Percentiles rank a stretch among this genome's conserved stretches.
Conservation (phyloP, 2,113 vertebrate species). For the Eulacestoma nigropectus region DNA sequence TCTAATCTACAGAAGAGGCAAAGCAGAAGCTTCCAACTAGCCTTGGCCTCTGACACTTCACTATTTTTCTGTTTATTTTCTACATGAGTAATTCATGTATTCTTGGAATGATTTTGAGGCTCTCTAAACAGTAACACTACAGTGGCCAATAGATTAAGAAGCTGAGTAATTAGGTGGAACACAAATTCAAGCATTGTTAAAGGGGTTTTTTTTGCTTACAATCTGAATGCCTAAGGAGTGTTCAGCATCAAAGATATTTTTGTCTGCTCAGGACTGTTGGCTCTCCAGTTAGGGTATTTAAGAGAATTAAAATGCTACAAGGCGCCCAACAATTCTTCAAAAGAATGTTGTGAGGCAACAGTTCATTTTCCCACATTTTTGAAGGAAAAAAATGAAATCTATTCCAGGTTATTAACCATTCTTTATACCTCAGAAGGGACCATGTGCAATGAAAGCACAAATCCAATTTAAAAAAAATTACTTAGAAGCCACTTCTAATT, state of each 20-base stretch:
- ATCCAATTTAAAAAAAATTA: neutral
- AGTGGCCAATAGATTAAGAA: neutral
- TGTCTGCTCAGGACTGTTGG: neutral
- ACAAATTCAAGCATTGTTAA: slow-evolving; percentile 2
- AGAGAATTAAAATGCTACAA: neutral
- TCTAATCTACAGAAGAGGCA: neutral
- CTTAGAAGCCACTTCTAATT: neutral
- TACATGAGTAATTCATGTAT: neutral
- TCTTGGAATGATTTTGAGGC: neutral
- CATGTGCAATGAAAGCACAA: neutral
- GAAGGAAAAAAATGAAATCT: slow-evolving; percentile 12
- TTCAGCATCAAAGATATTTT: neutral
- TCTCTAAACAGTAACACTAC: neutral
- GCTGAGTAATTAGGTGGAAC: slow-evolving; percentile 18
- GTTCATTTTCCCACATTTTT: neutral
- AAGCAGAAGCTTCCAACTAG: neutral
- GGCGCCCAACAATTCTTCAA: neutral
- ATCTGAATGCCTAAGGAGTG: neutral
- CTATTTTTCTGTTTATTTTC: neutral
- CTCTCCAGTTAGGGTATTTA: neutral
- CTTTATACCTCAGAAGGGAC: neutral
- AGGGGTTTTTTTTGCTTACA: neutral
- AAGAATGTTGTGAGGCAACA: neutral
- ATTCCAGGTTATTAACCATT: neutral
- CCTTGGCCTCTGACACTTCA: neutral